phyloP scores from a whole-genome alignment of 1,140 invertebrate genomes.

The Macrotrachela quadricornifera region DNA sequence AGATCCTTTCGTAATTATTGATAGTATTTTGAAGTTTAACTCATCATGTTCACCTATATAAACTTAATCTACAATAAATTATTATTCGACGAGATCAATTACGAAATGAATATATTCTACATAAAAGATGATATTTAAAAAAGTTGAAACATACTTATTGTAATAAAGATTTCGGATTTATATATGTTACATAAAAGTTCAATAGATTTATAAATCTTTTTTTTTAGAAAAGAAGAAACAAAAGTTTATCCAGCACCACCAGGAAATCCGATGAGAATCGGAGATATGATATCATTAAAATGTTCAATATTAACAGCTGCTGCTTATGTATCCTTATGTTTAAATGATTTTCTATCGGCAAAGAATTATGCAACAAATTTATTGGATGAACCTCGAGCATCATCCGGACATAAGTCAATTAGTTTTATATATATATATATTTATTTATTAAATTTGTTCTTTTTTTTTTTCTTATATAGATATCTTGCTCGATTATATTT shows the following conservation, averaged over 20 bases:
- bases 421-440: constrained; percentile 8
- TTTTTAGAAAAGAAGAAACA: constrained; percentile 9
- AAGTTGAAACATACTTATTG: too few species aligned
- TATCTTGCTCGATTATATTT: constrained; percentile 65
- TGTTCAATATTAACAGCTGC: constrained; percentile 51
- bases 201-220: background rate
- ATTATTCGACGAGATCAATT: too few species aligned
- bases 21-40: too few species aligned
- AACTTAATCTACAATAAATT: too few species aligned
- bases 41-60: too few species aligned
- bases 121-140: too few species aligned
- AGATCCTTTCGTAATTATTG: too few species aligned
- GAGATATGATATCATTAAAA: constrained; percentile 27
- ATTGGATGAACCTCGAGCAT: constrained; percentile 41
- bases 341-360: constrained; percentile 60
- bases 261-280: constrained; percentile 21
- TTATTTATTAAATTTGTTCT: constrained; percentile 32
- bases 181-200: background rate
- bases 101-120: too few species aligned
- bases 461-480: constrained; percentile 31
- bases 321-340: constrained; percentile 58
- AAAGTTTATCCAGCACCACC: constrained; percentile 20
- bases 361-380: constrained; percentile 50
- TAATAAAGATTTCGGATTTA: background rate
- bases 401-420: constrained; percentile 40